phyloP scores from a whole-genome alignment of 1,140 invertebrate species.

The roundworm (Caenorhabditis elegans) region DNA sequence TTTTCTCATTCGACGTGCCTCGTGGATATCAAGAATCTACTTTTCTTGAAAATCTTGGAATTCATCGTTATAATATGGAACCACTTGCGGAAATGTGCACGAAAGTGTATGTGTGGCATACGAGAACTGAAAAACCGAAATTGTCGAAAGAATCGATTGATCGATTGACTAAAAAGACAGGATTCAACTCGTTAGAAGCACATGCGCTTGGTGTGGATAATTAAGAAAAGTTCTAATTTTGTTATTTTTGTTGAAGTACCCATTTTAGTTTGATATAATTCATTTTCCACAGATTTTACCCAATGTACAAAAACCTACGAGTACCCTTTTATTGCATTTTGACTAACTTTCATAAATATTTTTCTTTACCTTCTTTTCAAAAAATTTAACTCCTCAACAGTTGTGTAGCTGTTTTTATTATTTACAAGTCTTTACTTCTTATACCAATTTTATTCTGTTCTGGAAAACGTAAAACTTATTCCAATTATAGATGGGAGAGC shows the following conservation, averaged over 20 bases:
- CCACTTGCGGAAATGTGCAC: constrained; percentile 61
- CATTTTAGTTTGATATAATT: neutral
- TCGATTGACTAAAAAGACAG: neutral
- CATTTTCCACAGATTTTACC: neutral
- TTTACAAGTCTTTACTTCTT: no score
- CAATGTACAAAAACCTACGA: neutral
- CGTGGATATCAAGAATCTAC: constrained; percentile 60
- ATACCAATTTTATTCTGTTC: no score
- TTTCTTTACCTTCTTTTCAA: neutral
- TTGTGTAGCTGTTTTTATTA: no score
- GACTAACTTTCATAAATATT: neutral
- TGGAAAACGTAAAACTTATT: no score
- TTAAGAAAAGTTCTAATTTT: neutral
- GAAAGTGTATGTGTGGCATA: constrained; percentile 65
- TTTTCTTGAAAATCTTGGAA: constrained; percentile 52
- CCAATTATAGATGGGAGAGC: constrained; percentile 77
- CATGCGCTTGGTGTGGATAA: constrained; percentile 17
- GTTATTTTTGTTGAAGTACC: neutral
- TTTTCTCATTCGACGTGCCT: constrained; percentile 58
- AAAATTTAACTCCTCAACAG: no score
- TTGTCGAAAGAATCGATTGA: constrained; percentile 30
- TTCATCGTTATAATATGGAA: constrained; percentile 55
- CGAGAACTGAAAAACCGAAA: constrained; percentile 56
- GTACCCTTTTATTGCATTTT: constrained; percentile 11
- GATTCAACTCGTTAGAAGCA: constrained; percentile 27